Evolutionary conservation across 2,888 invertebrate genomes (phyloP).

Genomic region (Alcis repandata): DNA sequence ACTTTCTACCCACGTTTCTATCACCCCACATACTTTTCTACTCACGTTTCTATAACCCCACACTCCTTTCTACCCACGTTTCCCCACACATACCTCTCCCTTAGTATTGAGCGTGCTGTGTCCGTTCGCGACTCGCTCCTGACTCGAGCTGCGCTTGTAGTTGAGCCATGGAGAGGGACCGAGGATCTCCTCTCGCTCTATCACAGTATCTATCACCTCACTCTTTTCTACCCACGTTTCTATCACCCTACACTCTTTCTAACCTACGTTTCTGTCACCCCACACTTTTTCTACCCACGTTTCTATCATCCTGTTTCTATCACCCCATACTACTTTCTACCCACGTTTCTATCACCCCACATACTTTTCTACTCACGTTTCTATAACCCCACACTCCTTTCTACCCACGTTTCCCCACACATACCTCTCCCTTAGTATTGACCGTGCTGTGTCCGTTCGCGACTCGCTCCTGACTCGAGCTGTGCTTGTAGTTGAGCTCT

Average conservation of each 20-base stretch:
- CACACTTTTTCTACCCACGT: too few relatives aligned
- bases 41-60: too few relatives aligned
- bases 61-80: too few relatives aligned
- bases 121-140: constrained; percentile 72
- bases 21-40: not conserved
- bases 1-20: not conserved
- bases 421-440: constrained; percentile 63
- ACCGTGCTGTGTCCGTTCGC: constrained; percentile 65
- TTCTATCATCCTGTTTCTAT: too few relatives aligned
- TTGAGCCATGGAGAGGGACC: constrained; percentile 90
- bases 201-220: too few relatives aligned
- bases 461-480: constrained; percentile 76
- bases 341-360: not conserved
- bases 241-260: too few relatives aligned
- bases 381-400: too few relatives aligned
- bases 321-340: too few relatives aligned
- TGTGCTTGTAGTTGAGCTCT: constrained; percentile 85
- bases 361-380: not conserved
- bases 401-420: too few relatives aligned
- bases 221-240: too few relatives aligned
- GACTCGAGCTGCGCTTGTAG: constrained; percentile 82
- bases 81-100: constrained; percentile 60
- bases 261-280: too few relatives aligned
- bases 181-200: constrained; percentile 91
- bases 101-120: constrained; percentile 57